Evolutionary conservation across 1,140 invertebrate species (phyloP).

Genomic region (Agrilus planipennis): DNA sequence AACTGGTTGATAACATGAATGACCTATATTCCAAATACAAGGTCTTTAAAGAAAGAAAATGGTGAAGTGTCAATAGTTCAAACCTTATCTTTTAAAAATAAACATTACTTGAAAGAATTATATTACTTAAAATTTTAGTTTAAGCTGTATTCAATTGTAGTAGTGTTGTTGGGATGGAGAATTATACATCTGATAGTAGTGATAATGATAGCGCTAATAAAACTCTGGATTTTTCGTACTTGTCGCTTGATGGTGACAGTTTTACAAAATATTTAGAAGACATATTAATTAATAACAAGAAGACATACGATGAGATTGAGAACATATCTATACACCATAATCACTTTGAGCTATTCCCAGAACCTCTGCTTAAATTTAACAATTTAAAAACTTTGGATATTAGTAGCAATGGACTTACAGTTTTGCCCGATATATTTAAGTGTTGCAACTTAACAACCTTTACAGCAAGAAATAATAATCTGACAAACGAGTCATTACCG

Average conservation of each 20-base stretch:
- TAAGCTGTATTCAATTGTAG: too few relatives aligned
- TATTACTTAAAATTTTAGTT: too few relatives aligned
- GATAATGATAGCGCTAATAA: conserved; percentile 49
- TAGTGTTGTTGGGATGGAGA: too few relatives aligned
- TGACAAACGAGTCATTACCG: conserved; percentile 71
- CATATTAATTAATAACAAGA: conserved; percentile 40
- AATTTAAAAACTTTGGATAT: conserved; percentile 70
- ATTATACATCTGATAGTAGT: conserved; percentile 69
- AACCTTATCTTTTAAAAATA: too few relatives aligned
- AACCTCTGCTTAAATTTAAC: conserved; percentile 45
- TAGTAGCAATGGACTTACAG: conserved; percentile 72
- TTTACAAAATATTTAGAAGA: conserved; percentile 45
- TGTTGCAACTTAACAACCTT: conserved; percentile 62
- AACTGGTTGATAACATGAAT: too few relatives aligned
- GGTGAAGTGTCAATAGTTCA: too few relatives aligned
- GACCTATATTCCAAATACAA: too few relatives aligned
- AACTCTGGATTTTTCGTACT: conserved; percentile 57
- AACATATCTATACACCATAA: conserved; percentile 62
- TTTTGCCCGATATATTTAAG: conserved; percentile 62
- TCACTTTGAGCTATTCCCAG: conserved; percentile 41
- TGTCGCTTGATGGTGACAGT: conserved; percentile 45
- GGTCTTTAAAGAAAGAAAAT: too few relatives aligned
- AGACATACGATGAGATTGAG: conserved; percentile 48
- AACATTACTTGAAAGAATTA: too few relatives aligned
- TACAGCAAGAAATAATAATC: conserved; percentile 76